Conservation (phyloP, 2,888 invertebrate species). For the Pedicia rivosa region DNA sequence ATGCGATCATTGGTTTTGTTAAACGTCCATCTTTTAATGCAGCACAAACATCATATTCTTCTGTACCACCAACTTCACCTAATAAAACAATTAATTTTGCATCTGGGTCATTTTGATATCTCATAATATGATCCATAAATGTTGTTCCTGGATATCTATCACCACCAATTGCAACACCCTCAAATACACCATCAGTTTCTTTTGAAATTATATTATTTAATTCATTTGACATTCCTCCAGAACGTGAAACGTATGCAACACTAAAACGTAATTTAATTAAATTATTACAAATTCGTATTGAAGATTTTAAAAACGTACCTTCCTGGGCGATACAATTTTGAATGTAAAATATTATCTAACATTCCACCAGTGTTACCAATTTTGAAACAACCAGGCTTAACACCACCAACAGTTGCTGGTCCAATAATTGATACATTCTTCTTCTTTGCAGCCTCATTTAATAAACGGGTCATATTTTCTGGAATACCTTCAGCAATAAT, state of each 20-base stretch:
- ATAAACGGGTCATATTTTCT: slow-evolving; percentile 92
- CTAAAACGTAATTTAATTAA: slow-evolving; percentile 32
- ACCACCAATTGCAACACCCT: slow-evolving; percentile 96
- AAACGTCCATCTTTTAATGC: slow-evolving; percentile 67
- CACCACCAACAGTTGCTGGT: slow-evolving; percentile 92
- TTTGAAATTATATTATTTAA: slow-evolving; percentile 95
- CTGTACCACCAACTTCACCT: slow-evolving; percentile 97
- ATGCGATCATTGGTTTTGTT: slow-evolving; percentile 90
- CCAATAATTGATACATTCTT: slow-evolving; percentile 79
- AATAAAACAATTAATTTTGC: slow-evolving; percentile 90
- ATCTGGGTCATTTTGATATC: slow-evolving; percentile 63
- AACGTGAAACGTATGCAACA: slow-evolving; percentile 95
- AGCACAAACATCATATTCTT: slow-evolving; percentile 91
- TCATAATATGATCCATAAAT: slow-evolving; percentile 91
- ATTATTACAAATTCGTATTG: slow-evolving; percentile 5
- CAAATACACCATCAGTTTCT: slow-evolving; percentile 91
- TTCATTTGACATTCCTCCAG: slow-evolving; percentile 99
- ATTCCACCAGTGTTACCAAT: slow-evolving; percentile 99
- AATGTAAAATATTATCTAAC: slow-evolving; percentile 97
- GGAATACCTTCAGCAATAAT: slow-evolving; percentile 99
- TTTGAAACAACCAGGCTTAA: slow-evolving; percentile 98
- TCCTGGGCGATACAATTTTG: slow-evolving; percentile 91
- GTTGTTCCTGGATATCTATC: slow-evolving; percentile 97
- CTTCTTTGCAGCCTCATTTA: slow-evolving; percentile 69
- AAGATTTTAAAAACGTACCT: slow-evolving; percentile 31